phyloP scores from a whole-genome alignment of 1,140 invertebrate genomes.

The Eurytemora carolleeae region DNA sequence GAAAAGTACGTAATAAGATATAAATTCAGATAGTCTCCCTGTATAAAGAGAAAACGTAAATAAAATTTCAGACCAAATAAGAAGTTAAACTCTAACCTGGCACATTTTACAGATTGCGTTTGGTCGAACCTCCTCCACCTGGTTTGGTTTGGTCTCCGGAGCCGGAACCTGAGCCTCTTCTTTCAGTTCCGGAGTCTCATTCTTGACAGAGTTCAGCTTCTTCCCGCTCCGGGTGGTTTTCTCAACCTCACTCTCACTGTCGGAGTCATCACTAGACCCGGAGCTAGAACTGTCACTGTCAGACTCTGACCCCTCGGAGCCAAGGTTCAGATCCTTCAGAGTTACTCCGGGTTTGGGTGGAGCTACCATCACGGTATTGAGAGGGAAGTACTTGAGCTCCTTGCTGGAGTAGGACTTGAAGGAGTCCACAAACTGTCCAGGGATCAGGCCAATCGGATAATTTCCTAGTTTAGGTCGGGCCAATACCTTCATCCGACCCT shows the following conservation, averaged over 20 bases:
- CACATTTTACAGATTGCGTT: slow-evolving; percentile 20
- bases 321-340: background rate
- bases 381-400: slow-evolving; percentile 55
- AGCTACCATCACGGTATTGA: slow-evolving; percentile 70
- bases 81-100: slow-evolving; percentile 16
- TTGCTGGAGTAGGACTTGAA: slow-evolving; percentile 46
- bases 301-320: slow-evolving; percentile 21
- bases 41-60: too few relatives aligned
- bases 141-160: background rate
- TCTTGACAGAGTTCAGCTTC: background rate
- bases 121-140: background rate
- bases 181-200: background rate
- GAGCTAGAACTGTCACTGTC: slow-evolving; percentile 32
- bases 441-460: slow-evolving; percentile 75
- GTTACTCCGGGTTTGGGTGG: slow-evolving; percentile 25
- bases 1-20: too few relatives aligned
- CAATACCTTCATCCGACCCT: slow-evolving; percentile 24
- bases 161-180: too few relatives aligned
- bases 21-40: too few relatives aligned
- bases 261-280: slow-evolving; percentile 33
- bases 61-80: too few relatives aligned
- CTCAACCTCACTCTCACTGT: background rate
- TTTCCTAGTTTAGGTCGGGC: slow-evolving; percentile 37
- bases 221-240: background rate
- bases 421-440: slow-evolving; percentile 68